Base-by-base conservation (phyloP, 2,113 vertebrate genomes). In the Poeciliopsis occidentalis region DNA sequence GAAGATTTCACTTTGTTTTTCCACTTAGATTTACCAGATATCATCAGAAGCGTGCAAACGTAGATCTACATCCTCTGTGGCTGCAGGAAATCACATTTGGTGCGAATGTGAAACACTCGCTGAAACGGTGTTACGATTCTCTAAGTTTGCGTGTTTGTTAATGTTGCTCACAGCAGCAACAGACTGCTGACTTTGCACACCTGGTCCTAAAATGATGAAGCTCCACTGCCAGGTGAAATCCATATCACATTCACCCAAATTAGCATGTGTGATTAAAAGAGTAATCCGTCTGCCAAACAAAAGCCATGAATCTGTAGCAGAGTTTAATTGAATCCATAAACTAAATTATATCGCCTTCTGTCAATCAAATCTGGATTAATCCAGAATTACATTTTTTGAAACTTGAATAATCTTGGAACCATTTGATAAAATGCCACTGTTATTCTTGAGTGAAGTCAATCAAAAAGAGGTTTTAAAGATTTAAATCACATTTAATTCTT, bases 161-260 rank as follows among this genome's bases (percentile, higher is more conserved):
- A n/a, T 57, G 51, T n/a, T n/a, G 4, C 24, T 57, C 17, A 17
- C 17, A 19, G 44, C 44, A 19, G 17, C 17, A 19, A 10, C 3
- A 24, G 22, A 57, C 37, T 27, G 80, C 80, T 65, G 67, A 78
- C 69, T 57, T 17, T 32, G 63, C 57, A 10, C 64, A 34, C 39
- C 30, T 32, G 30, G 60, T 12, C 10, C 32, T 13, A 57, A 24
- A 8, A 8, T 68, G 32, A 76, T 70, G 26, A 73, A 47, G 12
- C 7, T 67, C 17, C 2, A 67, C 39, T 30, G 70, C 12, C 51
- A 1, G 32, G 31, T 8, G 10, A 13, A 8, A 39, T 78, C 54
- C 62, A 31, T 66, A 70, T 30, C 12, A 29, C 0, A 57, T 8
- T 8, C 1, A 51, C 32, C 12, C 2, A 64, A 73, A 47, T 71